Percentiles rank a stretch among this genome's conserved stretches.
Conservation (phyloP, 2,113 vertebrate genomes). For the Thamnophis sirtalis region DNA sequence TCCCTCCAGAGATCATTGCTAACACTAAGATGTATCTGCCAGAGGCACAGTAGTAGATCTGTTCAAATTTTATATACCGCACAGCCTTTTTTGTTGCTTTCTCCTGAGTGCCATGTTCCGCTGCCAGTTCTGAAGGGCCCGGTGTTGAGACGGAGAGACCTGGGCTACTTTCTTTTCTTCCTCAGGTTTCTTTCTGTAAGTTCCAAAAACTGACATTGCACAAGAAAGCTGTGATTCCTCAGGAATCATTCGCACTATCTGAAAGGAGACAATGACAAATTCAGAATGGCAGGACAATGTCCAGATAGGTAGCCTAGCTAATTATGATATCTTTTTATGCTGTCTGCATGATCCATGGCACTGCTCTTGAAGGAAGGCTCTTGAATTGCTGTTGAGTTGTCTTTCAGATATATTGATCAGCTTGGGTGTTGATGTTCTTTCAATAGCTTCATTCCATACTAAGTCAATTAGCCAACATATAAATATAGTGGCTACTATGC, state of each 20-base stretch:
- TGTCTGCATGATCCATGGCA: not conserved
- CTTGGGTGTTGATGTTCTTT: not conserved
- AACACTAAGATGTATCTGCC: not conserved
- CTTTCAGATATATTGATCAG: not conserved
- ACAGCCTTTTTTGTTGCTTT: conserved; percentile 76
- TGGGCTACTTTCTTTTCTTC: conserved; percentile 20
- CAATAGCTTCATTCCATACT: not conserved
- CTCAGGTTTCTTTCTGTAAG: conserved; percentile 1
- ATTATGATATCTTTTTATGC: not conserved
- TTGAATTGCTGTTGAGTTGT: not conserved
- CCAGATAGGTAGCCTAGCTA: not conserved
- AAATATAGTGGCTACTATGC: not conserved
- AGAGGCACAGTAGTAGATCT: not conserved
- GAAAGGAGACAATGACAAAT: conserved; percentile 12
- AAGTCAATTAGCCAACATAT: not conserved
- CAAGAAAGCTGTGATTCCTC: not conserved
- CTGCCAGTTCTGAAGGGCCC: conserved; percentile 82
- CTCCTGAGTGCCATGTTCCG: conserved; percentile 71
- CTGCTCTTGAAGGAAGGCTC: not conserved
- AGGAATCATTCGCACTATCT: conserved; percentile 71
- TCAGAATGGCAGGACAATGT: not conserved
- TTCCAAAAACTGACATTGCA: conserved; percentile 16
- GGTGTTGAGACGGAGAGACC: conserved; percentile 56
- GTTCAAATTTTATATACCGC: conserved; percentile 69
- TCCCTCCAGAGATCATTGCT: not conserved